These are phyloP conservation scores for Notamacropus eugenii DNA, from an alignment of 2,797 vertebrate species.

Conservation along the genomic window DNA sequence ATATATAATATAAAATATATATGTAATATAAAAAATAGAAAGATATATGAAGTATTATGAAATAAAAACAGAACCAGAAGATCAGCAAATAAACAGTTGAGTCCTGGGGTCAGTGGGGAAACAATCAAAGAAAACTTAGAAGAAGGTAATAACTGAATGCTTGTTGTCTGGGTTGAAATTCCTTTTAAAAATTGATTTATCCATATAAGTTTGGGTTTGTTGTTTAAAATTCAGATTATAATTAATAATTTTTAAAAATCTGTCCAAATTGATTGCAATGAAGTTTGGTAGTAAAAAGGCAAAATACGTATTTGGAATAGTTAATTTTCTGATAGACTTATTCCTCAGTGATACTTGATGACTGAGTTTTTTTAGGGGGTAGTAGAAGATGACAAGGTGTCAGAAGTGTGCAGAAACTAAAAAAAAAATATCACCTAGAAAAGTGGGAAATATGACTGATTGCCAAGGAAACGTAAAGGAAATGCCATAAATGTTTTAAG, in stretches of 20 bases:
- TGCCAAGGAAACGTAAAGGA: neutral
- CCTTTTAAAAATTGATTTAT: neutral
- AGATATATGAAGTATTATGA: neutral
- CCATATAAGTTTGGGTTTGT: neutral
- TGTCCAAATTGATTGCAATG: neutral
- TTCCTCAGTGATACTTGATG: neutral
- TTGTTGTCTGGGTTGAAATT: neutral
- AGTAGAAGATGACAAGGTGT: neutral
- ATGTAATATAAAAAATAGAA: neutral
- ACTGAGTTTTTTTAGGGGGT: neutral
- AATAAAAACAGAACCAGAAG: neutral
- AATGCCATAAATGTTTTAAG: neutral
- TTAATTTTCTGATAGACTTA: neutral
- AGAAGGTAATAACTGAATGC: neutral
- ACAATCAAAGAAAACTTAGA: neutral
- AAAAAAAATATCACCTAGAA: neutral
- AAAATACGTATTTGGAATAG: neutral
- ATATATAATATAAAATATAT: too few species aligned
- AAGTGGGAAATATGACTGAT: neutral
- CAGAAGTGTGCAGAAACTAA: neutral
- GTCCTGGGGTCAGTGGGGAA: neutral
- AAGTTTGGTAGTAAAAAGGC: neutral
- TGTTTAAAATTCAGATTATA: neutral
- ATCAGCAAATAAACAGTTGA: neutral
- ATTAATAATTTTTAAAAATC: neutral